Evolutionary conservation across 2,888 invertebrate genomes (phyloP).

Genomic region (Conistra vaccinii): DNA sequence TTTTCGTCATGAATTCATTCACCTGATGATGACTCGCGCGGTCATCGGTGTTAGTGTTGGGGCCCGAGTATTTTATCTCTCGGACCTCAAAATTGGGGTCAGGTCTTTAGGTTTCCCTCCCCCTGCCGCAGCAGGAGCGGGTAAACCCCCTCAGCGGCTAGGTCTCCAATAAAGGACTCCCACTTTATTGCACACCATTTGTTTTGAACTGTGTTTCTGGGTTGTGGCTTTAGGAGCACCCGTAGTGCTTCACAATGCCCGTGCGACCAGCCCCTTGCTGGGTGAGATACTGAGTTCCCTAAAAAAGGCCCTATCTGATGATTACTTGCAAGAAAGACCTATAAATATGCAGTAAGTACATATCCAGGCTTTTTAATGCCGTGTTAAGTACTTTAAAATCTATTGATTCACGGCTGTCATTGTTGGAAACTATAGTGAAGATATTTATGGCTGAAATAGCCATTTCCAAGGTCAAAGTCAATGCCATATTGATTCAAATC

Average conservation of each 20-base stretch:
- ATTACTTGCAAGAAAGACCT: too few species aligned
- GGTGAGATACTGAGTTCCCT: neutral
- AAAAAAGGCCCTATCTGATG: neutral
- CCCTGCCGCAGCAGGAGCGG: too few species aligned
- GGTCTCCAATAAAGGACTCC: too few species aligned
- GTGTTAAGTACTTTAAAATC: neutral
- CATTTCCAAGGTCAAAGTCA: neutral
- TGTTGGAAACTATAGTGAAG: neutral
- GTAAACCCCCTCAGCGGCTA: too few species aligned
- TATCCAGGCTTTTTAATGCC: neutral
- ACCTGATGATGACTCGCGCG: too few species aligned
- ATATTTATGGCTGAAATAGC: neutral
- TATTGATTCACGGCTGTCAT: neutral
- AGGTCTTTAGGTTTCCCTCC: neutral
- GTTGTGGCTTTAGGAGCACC: neutral
- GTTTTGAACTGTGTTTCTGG: too few species aligned
- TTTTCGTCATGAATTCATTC: neutral
- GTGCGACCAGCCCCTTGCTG: neutral
- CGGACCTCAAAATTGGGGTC: too few species aligned
- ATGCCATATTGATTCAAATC: constrained; percentile 27
- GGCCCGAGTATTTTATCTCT: too few species aligned
- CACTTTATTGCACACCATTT: neutral
- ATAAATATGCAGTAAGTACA: neutral
- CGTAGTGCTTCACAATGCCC: neutral
- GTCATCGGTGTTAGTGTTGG: too few species aligned